A percentile compares a stretch with the other conserved stretches of the same genome.
These are phyloP conservation scores for Gisinianus flammeolus DNA, from an alignment of 2,888 invertebrate species.

Conservation along the genomic window DNA sequence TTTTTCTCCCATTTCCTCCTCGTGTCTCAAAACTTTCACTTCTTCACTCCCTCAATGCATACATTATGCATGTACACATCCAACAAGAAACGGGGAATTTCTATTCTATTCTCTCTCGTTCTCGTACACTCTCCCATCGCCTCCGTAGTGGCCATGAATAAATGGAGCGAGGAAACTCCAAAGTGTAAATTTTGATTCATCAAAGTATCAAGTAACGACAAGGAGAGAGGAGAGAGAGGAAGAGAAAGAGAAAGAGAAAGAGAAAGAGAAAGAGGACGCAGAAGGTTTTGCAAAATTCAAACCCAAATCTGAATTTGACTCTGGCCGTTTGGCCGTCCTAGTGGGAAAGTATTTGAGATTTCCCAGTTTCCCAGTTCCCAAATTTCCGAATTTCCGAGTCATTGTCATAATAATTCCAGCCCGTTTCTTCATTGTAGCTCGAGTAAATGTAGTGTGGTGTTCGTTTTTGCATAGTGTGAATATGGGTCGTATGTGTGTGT, in stretches of 20 bases:
- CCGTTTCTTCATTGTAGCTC: not conserved
- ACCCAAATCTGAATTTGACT: too few relatives aligned
- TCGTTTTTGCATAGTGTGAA: too few relatives aligned
- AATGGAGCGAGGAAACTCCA: not conserved
- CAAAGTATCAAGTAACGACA: too few relatives aligned
- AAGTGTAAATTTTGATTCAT: constrained; percentile 8
- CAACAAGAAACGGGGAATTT: not conserved
- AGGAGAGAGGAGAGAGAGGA: not conserved
- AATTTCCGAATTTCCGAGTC: not conserved
- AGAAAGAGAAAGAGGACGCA: not conserved
- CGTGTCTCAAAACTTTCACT: constrained; percentile 10
- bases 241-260: not conserved
- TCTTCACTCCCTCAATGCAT: not conserved
- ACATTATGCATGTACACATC: constrained; percentile 6
- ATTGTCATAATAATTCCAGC: not conserved
- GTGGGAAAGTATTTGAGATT: not conserved
- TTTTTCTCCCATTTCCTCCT: not conserved
- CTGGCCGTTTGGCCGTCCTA: too few relatives aligned
- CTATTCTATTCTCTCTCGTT: not conserved
- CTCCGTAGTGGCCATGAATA: not conserved
- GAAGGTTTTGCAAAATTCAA: not conserved
- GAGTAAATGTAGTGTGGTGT: too few relatives aligned
- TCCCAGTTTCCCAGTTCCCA: not conserved
- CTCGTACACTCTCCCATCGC: not conserved
- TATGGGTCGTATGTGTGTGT: too few relatives aligned